These are phyloP conservation scores for Oxyteleia sp. DNA, from an alignment of 2,888 invertebrate genomes.

Conservation along the genomic window DNA sequence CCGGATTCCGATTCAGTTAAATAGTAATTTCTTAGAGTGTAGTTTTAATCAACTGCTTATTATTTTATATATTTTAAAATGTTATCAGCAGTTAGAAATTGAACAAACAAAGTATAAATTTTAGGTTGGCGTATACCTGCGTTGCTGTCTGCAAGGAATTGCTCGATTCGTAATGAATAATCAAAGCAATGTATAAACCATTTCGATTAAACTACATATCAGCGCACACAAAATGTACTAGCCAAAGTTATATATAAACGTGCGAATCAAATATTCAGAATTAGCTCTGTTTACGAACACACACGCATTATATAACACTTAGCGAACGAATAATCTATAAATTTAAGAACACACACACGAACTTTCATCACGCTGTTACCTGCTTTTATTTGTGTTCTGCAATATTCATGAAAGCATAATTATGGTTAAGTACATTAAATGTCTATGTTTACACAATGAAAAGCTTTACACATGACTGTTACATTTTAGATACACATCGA, in stretches of 20 bases:
- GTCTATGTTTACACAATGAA: slow-evolving; percentile 9
- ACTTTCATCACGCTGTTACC: slow-evolving; percentile 30
- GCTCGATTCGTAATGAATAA: slow-evolving; percentile 27
- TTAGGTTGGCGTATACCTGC: neutral
- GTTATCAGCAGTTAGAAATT: too few species aligned
- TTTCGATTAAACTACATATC: slow-evolving; percentile 46
- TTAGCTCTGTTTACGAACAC: slow-evolving; percentile 41
- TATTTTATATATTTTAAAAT: too few species aligned
- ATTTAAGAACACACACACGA: slow-evolving; percentile 43
- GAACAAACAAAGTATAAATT: too few species aligned
- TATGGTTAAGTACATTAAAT: slow-evolving; percentile 33
- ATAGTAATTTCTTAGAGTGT: too few species aligned
- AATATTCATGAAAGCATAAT: slow-evolving; percentile 28
- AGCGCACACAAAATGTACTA: slow-evolving; percentile 41
- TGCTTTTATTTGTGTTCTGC: slow-evolving; percentile 39
- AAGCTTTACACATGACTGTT: slow-evolving; percentile 1
- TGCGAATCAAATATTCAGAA: slow-evolving; percentile 51
- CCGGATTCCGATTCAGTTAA: too few species aligned
- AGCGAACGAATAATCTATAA: slow-evolving; percentile 48
- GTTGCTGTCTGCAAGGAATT: slow-evolving; percentile 19
- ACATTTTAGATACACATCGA: too few species aligned
- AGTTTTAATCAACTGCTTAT: too few species aligned
- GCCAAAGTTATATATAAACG: slow-evolving; percentile 38
- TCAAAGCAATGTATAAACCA: slow-evolving; percentile 26
- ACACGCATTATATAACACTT: slow-evolving; percentile 38